These are phyloP conservation scores for Peromyscus eremicus DNA, from an alignment of 2,797 vertebrate genomes.

Conservation along the genomic window DNA sequence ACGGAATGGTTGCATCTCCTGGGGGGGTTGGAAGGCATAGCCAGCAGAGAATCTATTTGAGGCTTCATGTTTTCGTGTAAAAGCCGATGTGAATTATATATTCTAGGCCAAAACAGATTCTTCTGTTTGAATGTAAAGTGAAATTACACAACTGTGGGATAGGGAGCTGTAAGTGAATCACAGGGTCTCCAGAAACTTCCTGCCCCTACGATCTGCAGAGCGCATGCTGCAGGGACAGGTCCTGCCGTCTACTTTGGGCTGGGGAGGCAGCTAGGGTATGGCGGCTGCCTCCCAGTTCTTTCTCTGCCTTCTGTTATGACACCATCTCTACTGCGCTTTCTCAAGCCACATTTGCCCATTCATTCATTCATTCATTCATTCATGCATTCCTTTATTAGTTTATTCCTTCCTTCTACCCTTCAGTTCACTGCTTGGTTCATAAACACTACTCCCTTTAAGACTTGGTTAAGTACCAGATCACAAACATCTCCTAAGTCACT, in stretches of 20 bases:
- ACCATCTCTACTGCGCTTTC: background rate
- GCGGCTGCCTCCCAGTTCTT: background rate
- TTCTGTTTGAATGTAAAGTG: background rate
- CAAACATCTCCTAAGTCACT: background rate
- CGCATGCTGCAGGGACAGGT: rapidly evolving
- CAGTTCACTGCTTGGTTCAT: background rate
- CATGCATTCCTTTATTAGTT: background rate
- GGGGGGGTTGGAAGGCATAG: background rate
- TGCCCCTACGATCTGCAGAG: background rate
- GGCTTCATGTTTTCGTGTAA: background rate
- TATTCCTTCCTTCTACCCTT: background rate
- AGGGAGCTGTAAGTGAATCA: slow-evolving; percentile 1
- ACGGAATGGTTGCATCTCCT: background rate
- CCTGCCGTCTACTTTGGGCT: background rate
- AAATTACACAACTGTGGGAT: background rate
- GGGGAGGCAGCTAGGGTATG: background rate
- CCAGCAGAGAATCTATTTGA: background rate
- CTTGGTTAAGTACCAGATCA: background rate
- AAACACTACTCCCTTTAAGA: background rate
- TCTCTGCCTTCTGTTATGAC: background rate
- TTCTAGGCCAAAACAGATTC: background rate
- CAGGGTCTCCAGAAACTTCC: background rate
- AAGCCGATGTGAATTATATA: background rate
- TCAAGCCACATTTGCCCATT: background rate
- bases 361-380: background rate